Evolutionary conservation across 2,888 invertebrate genomes (phyloP).

Genomic region (Galeruca laticollis): DNA sequence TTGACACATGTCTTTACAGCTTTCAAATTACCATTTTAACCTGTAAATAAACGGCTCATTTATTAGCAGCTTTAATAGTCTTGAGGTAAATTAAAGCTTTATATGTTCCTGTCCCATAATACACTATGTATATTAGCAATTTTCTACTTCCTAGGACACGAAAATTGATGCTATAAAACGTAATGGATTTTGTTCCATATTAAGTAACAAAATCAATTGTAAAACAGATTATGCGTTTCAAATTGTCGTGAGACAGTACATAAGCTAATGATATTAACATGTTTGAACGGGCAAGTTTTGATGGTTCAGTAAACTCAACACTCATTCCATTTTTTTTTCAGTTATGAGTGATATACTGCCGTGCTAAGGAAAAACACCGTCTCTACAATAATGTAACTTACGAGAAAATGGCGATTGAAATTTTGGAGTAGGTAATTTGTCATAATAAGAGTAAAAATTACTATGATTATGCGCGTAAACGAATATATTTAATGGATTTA

Average conservation of each 20-base stretch:
- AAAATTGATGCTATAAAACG: constrained; percentile 6
- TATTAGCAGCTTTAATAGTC: constrained; percentile 1
- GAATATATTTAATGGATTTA: no score
- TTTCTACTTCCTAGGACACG: constrained; percentile 8
- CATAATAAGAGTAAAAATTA: no score
- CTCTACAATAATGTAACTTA: no score
- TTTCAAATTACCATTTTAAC: background rate
- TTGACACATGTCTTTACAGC: background rate
- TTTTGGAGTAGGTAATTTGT: no score
- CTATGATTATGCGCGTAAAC: no score
- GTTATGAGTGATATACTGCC: no score
- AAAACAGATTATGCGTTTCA: background rate
- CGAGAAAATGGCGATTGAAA: no score
- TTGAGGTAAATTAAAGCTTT: background rate
- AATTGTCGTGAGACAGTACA: background rate
- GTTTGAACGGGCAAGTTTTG: background rate
- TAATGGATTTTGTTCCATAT: constrained; percentile 7
- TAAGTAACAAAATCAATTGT: constrained; percentile 2
- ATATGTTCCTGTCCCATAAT: constrained; percentile 4
- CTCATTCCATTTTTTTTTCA: no score
- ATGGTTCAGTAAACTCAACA: background rate
- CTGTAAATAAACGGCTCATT: constrained; percentile 5
- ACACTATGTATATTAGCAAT: constrained; percentile 2
- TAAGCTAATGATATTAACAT: background rate
- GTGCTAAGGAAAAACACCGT: no score